Evolutionary conservation across 2,797 vertebrate genomes (phyloP).

Genomic region (Lagodon rhomboides): DNA sequence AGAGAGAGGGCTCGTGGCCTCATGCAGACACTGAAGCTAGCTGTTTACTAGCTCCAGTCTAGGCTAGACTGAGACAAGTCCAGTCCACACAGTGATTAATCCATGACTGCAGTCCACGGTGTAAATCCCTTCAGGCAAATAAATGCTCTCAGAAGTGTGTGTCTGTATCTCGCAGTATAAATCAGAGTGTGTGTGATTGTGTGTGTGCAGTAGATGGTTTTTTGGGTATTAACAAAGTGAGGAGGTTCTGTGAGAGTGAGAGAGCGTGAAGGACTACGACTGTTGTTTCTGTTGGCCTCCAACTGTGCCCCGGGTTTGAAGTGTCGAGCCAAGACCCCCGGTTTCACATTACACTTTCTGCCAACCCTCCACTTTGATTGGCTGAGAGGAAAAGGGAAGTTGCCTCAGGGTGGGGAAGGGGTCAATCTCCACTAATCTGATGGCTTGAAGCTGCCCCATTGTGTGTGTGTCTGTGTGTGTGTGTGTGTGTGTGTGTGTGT

Average conservation of each 20-base stretch:
- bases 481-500: slow-evolving; percentile 43
- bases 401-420: slow-evolving; percentile 75
- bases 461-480: slow-evolving; percentile 62
- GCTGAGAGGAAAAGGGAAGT: slow-evolving; percentile 72
- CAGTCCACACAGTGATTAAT: slow-evolving; percentile 61
- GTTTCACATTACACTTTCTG: slow-evolving; percentile 86
- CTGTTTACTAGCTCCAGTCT: slow-evolving; percentile 17
- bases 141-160: slow-evolving; percentile 28
- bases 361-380: slow-evolving; percentile 77
- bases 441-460: slow-evolving; percentile 75
- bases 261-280: slow-evolving; percentile 69
- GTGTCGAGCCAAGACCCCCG: slow-evolving; percentile 73
- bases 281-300: slow-evolving; percentile 78
- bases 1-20: slow-evolving; percentile 51
- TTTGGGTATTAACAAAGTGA: slow-evolving; percentile 45
- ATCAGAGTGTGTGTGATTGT: slow-evolving; percentile 14
- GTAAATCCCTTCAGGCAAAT: slow-evolving; percentile 50
- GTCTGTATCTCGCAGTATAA: slow-evolving; percentile 32
- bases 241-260: slow-evolving; percentile 53
- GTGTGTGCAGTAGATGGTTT: slow-evolving; percentile 47
- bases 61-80: slow-evolving; percentile 16
- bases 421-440: slow-evolving; percentile 80
- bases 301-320: slow-evolving; percentile 79
- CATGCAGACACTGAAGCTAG: slow-evolving; percentile 36
- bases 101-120: slow-evolving; percentile 60